phyloP scores from a whole-genome alignment of 2,797 vertebrate genomes.

The Rhinichthys osculus region DNA sequence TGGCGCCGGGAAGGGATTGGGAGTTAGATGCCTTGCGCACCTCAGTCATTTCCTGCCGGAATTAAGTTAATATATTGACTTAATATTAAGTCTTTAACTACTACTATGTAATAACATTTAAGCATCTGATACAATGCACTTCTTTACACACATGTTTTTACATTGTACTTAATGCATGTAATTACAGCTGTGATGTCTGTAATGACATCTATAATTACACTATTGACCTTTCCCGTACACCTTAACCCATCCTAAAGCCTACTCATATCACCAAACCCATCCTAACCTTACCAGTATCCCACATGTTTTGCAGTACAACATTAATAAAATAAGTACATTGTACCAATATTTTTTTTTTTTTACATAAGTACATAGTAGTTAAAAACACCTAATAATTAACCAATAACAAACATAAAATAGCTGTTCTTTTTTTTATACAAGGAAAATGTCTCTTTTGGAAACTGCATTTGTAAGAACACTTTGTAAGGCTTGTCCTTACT shows the following conservation, averaged over 20 bases:
- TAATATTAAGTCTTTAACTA: neutral
- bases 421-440: neutral
- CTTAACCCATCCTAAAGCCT: neutral
- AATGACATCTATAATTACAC: neutral
- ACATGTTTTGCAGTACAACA: neutral
- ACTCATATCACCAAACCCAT: neutral
- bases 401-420: neutral
- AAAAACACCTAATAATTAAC: neutral
- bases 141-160: neutral
- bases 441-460: neutral
- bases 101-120: neutral
- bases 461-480: neutral
- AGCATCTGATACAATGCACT: neutral
- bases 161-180: neutral
- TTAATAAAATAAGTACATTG: neutral
- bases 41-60: no score
- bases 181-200: no score
- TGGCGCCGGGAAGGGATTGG: no score
- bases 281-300: neutral
- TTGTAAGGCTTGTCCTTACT: neutral
- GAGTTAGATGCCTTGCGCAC: no score
- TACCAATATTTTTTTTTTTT: neutral
- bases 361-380: neutral
- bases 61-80: no score
- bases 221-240: neutral